Conservation (phyloP, 2,888 invertebrate genomes). For the Scrobipalpa atriplicella region DNA sequence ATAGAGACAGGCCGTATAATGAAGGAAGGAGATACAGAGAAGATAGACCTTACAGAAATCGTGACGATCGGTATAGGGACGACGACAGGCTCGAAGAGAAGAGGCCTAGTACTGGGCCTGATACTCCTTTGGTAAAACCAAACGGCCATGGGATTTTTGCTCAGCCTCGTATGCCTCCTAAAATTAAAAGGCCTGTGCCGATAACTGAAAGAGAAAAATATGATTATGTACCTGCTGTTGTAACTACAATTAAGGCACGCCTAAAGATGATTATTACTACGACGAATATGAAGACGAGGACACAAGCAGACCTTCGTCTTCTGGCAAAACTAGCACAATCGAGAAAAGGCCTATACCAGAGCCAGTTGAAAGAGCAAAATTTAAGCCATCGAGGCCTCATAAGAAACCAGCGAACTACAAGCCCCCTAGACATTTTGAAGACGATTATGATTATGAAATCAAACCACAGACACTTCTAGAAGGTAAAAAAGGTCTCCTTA, state of each 20-base stretch:
- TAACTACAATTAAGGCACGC: conserved; percentile 73
- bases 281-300: conserved; percentile 86
- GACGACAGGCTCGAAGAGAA: conserved; percentile 56
- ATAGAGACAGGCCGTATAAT: conserved; percentile 43
- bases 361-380: conserved; percentile 68
- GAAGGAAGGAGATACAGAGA: conserved; percentile 61
- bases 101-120: conserved; percentile 60
- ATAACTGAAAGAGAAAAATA: conserved; percentile 88
- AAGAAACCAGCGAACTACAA: conserved; percentile 43
- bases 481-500: conserved; percentile 91
- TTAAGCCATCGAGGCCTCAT: conserved; percentile 66
- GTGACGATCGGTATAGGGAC: conserved; percentile 55
- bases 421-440: conserved; percentile 56
- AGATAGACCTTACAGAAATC: conserved; percentile 56
- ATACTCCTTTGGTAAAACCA: conserved; percentile 84
- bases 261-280: conserved; percentile 80
- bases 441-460: conserved; percentile 64
- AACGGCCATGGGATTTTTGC: conserved; percentile 85
- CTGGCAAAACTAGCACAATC: conserved; percentile 63
- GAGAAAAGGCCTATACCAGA: conserved; percentile 67
- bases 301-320: conserved; percentile 70
- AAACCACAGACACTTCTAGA: conserved; percentile 85
- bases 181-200: conserved; percentile 91
- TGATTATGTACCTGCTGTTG: conserved; percentile 82
- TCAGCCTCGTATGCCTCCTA: conserved; percentile 89